Evolutionary conservation across 2,888 invertebrate genomes (phyloP), one percentile per base, ranked within the genome.

Genomic region (Julus scandinavius): DNA sequence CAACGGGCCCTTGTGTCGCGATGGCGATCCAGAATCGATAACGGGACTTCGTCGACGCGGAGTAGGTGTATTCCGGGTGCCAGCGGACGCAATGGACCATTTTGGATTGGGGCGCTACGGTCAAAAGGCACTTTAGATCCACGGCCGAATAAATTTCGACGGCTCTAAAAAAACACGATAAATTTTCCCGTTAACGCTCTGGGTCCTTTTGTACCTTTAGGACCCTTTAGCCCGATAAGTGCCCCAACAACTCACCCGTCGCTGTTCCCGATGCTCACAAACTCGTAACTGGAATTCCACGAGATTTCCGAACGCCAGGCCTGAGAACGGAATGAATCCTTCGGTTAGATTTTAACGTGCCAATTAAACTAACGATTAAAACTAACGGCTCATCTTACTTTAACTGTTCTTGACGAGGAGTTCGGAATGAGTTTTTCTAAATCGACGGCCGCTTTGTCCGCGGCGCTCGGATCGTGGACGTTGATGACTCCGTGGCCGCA

Each of bases 61-160:
- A 93, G 0, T 94, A 93, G 0, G 95, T 95, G 90, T 94, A 94
- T 87, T 93, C 93, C 0, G 96, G 96, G 92, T 97, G 96, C 96
- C 96, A 97, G 6, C 93, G 93, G 1, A 96, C 91, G 88, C 93
- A 93, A 91, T 95, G 94, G 45, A 96, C 93, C 88, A 94, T 92
- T 92, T 95, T 95, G 87, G 4, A 6, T 15, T 41, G 41, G 38
- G 84, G 13, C 1, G 84, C 11, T 17, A 84, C 40, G 4, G 4
- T 15, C 41, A 84, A 15, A 38, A 84, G 40, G 15, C 92, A 91
- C 40, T 90, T 90, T 72, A 93, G 90, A 84, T 91, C 90, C 0
- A 91, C 91, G 13, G 92, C 89, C 3, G 89, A 86, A 89, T 91
- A 92, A 2, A 93, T 88, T 86, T 93, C 92, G 6, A 93, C 91